A percentile compares a stretch with the other conserved stretches of the same genome.
These are phyloP conservation scores for Drosophila putrida DNA, from an alignment of 2,888 invertebrate species.

Conservation along the genomic window DNA sequence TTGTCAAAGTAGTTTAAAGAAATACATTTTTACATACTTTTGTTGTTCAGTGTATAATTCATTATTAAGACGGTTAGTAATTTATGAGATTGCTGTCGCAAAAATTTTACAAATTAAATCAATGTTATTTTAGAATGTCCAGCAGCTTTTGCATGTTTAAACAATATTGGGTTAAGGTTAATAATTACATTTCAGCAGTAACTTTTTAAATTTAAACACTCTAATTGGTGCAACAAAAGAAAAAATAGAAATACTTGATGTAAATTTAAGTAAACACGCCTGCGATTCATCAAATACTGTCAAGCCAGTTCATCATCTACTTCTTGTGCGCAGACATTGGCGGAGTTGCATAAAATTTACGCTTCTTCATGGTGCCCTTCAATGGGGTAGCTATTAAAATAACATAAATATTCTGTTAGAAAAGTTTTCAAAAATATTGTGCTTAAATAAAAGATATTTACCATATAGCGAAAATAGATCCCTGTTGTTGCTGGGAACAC, in stretches of 20 bases:
- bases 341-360: conserved; percentile 83
- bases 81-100: conserved; percentile 26
- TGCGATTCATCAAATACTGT: conserved; percentile 38
- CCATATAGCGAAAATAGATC: conserved; percentile 82
- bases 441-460: conserved; percentile 35
- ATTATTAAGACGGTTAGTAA: conserved; percentile 18
- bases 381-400: conserved; percentile 82
- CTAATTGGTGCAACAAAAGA: conserved; percentile 40
- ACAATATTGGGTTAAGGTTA: conserved; percentile 21
- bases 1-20: neutral
- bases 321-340: conserved; percentile 80
- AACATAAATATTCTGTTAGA: neutral
- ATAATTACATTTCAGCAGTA: conserved; percentile 25
- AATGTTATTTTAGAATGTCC: conserved; percentile 2
- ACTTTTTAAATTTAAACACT: conserved; percentile 40
- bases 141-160: conserved; percentile 8
- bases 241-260: conserved; percentile 62
- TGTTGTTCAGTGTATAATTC: conserved; percentile 28
- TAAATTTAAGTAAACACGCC: conserved; percentile 68
- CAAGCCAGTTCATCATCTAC: conserved; percentile 30
- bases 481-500: conserved; percentile 68
- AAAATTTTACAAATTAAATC: conserved; percentile 29
- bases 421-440: neutral
- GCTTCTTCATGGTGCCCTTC: conserved; percentile 83
- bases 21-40: conserved; percentile 5